phyloP scores from a whole-genome alignment of 1,140 invertebrate genomes.

The Drosophila tani region DNA sequence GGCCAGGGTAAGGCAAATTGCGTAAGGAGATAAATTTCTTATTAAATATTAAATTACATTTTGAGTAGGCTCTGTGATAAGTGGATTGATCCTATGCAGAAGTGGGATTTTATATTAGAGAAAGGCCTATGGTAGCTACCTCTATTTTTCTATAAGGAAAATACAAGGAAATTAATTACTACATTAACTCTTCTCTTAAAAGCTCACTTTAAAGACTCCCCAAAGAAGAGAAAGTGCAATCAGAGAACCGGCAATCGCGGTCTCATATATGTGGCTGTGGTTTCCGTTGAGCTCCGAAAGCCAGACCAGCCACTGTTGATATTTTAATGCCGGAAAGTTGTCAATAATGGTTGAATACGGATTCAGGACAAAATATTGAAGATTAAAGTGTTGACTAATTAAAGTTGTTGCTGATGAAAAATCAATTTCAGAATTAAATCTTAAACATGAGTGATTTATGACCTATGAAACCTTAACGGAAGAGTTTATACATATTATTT shows the following conservation, averaged over 20 bases:
- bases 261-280: slow-evolving; percentile 1
- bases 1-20: slow-evolving; percentile 7
- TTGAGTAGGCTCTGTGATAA: too few relatives aligned
- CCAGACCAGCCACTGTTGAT: not conserved
- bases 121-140: too few relatives aligned
- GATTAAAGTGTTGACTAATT: not conserved
- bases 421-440: not conserved
- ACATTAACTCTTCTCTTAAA: not conserved
- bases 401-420: not conserved
- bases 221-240: slow-evolving; percentile 14
- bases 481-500: not conserved
- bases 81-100: not conserved
- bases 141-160: not conserved
- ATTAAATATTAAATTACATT: not conserved
- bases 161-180: not conserved
- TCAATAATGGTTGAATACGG: not conserved
- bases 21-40: not conserved
- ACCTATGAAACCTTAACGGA: too few relatives aligned
- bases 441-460: too few relatives aligned
- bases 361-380: not conserved
- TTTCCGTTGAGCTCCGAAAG: slow-evolving; percentile 8
- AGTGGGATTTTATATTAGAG: too few relatives aligned
- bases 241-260: not conserved
- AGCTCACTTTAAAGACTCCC: not conserved
- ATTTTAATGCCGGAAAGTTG: not conserved